Evolutionary conservation across 2,113 vertebrate genomes (phyloP).

Genomic region (Mesoclemmys tuberculata): DNA sequence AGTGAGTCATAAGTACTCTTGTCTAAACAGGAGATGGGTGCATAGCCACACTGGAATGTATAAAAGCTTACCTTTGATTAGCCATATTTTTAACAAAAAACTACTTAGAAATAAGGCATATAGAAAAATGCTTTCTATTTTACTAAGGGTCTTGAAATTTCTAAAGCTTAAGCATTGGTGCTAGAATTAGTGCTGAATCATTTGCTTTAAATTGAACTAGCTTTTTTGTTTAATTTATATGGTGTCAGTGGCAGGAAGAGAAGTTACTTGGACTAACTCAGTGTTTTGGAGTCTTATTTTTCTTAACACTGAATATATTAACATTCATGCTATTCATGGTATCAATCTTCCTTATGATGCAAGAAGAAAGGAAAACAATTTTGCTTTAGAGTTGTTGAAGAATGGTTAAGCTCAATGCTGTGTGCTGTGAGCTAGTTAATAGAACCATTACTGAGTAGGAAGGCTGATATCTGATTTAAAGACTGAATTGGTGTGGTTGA

Average conservation of each 20-base stretch:
- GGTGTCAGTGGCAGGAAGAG: background rate
- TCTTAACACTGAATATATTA: background rate
- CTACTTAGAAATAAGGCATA: background rate
- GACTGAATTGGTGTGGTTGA: background rate
- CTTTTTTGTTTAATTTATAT: background rate
- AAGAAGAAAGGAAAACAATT: background rate
- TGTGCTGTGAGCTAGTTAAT: background rate
- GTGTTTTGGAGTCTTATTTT: background rate
- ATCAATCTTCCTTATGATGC: background rate
- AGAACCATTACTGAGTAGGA: background rate
- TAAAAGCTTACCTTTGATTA: background rate
- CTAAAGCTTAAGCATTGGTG: accelerated
- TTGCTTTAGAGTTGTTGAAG: background rate
- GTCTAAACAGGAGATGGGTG: conserved; percentile 67
- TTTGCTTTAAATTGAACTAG: background rate
- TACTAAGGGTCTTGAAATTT: accelerated
- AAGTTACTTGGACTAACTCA: background rate
- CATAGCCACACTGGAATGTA: background rate
- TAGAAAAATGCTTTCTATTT: background rate
- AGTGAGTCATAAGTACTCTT: conserved; percentile 75
- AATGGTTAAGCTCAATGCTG: accelerated
- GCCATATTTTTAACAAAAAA: background rate
- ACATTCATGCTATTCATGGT: background rate
- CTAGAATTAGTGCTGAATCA: accelerated
- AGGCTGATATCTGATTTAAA: background rate